Base-by-base conservation (phyloP, 37 sponge, comb jelly and placozoan species). In the Ianthella basta region DNA sequence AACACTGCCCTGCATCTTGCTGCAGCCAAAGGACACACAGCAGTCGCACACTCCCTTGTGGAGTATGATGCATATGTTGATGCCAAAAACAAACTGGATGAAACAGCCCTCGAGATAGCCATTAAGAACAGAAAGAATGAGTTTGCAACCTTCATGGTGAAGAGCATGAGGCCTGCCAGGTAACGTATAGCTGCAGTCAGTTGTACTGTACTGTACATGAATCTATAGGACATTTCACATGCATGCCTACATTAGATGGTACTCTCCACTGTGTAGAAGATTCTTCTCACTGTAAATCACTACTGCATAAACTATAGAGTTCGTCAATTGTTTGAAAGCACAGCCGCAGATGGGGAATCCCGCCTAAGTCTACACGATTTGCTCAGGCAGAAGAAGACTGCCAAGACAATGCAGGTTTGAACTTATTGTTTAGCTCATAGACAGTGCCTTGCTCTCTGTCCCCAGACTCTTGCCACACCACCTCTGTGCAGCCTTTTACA, bases 1-100 rank as follows among this genome's bases (percentile, higher is more conserved):
- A 87, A 90, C 32, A 87, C 91, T 12, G 36, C 87, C 24, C 87
- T 90, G 25, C 91, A 90, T 23, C 53, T 77, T 3, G 87, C 82
- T 30, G 86, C 84, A 23, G 41, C 0, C 34, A 86, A 64, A 19
- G 86, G 86, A 14, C 55, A 36, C 16, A 60, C 68, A 3, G 32
- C 38, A 14, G 69, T 90, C 29, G 91, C 75, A 10, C 68, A 82
- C 60, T 38, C 81, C 18, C 91, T 90, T 20, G 60, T 90, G 60
- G 87, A 90, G 29, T 34, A 68, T 38, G 24, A 54, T 23, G 79
- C 83, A 16, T 13, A 37, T 34, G n/a, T 83, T 21, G 24, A 34
- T 65, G 83, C 87, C 34, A 82, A 74, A 20, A 82, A 90, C 60
- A 60, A 24, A 15, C 55, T 83, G 5, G 59, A 67, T 6, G 67